phyloP scores from a whole-genome alignment of 2,797 vertebrate genomes.

The Danio aesculapii region DNA sequence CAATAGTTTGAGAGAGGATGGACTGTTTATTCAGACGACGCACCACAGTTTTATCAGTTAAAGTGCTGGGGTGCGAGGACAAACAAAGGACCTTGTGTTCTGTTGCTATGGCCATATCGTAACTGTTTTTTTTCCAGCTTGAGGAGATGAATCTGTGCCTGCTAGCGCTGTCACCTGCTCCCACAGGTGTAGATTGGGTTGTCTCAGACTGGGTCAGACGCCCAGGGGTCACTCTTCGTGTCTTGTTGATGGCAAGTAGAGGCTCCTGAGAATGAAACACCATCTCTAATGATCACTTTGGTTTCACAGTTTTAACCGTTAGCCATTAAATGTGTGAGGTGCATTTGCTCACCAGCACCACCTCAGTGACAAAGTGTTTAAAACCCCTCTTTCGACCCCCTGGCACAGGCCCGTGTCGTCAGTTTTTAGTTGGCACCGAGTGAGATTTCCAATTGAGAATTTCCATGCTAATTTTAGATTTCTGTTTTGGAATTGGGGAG shows the following conservation, averaged over 20 bases:
- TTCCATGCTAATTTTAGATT: not conserved
- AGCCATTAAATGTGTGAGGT: conserved; percentile 61
- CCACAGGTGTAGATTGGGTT: conserved; percentile 77
- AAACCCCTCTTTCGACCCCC: conserved; percentile 6
- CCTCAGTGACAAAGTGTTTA: conserved; percentile 45
- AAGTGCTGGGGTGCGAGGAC: conserved; percentile 32
- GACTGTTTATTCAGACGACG: conserved; percentile 80
- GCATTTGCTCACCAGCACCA: conserved; percentile 34
- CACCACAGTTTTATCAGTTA: conserved; percentile 59
- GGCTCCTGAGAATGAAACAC: conserved; percentile 81
- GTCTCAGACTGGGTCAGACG: conserved; percentile 73
- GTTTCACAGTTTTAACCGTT: conserved; percentile 65
- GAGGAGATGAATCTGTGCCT: conserved; percentile 67
- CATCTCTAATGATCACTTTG: conserved; percentile 60
- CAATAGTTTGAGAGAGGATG: conserved; percentile 76
- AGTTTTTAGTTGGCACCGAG: not conserved
- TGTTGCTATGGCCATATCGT: conserved; percentile 77
- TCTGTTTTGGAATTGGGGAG: not conserved
- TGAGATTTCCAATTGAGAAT: not conserved
- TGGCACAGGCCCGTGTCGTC: not conserved
- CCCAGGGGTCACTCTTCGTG: conserved; percentile 70
- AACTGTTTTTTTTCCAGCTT: conserved; percentile 65
- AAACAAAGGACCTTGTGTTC: conserved; percentile 60
- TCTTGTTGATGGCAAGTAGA: conserved; percentile 75
- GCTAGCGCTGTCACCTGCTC: conserved; percentile 73